Conservation (phyloP, 2,888 invertebrate genomes). For the Crepidodera aurea region DNA sequence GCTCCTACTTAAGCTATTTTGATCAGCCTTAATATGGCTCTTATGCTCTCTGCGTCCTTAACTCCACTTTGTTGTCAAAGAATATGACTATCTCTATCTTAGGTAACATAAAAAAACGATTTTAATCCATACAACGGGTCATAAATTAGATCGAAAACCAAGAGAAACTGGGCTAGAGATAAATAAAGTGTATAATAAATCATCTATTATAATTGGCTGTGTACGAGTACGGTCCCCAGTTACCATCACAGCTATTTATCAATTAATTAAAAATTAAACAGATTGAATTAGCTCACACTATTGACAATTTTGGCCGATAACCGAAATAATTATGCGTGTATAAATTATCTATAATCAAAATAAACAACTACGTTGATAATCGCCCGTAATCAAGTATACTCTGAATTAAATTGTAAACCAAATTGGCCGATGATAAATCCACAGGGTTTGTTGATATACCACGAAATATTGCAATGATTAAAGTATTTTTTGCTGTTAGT, state of each 20-base stretch:
- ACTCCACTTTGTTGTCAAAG: no score
- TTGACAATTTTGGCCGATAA: conserved; percentile 42
- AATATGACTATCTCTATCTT: no score
- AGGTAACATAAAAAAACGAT: no score
- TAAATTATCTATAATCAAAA: conserved; percentile 39
- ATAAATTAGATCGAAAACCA: no score
- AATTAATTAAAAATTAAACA: conserved; percentile 43
- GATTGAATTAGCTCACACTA: conserved; percentile 39
- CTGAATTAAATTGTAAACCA: conserved; percentile 30
- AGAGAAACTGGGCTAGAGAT: conserved; percentile 2
- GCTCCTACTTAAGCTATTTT: no score
- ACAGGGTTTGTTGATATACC: neutral
- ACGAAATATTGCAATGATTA: neutral
- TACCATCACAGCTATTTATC: conserved; percentile 34
- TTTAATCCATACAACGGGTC: no score
- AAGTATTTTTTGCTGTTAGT: no score
- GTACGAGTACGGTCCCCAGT: neutral
- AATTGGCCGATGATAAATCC: conserved; percentile 14
- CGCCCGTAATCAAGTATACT: conserved; percentile 24
- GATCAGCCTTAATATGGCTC: no score
- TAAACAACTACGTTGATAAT: conserved; percentile 35
- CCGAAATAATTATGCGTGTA: conserved; percentile 39
- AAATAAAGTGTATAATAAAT: conserved; percentile 29
- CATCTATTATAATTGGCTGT: conserved; percentile 35
- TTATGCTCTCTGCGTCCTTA: no score